Evolutionary conservation across 2,888 invertebrate species (phyloP).

Genomic region (Pycnomerus fuliginosus): DNA sequence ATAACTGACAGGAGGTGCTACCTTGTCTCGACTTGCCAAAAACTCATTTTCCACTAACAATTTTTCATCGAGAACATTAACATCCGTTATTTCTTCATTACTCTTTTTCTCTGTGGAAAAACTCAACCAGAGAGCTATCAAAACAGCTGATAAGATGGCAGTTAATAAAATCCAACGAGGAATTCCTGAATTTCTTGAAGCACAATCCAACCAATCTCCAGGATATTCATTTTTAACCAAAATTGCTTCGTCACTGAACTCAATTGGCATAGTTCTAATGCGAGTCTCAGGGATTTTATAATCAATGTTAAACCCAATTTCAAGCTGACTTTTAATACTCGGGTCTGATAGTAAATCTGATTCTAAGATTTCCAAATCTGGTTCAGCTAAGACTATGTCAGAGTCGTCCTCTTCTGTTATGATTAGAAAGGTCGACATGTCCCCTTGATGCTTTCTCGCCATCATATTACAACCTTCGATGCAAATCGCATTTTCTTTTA

Average conservation of each 20-base stretch:
- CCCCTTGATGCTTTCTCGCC: slow-evolving; percentile 38
- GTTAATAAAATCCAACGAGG: slow-evolving; percentile 52
- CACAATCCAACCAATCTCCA: slow-evolving; percentile 49
- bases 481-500: slow-evolving; percentile 35
- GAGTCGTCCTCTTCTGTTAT: slow-evolving; percentile 27
- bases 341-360: slow-evolving; percentile 46
- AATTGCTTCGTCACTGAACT: slow-evolving; percentile 25
- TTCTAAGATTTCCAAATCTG: slow-evolving; percentile 42
- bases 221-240: slow-evolving; percentile 21
- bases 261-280: slow-evolving; percentile 48
- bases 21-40: slow-evolving; percentile 7
- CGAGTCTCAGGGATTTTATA: slow-evolving; percentile 50
- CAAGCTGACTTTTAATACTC: slow-evolving; percentile 44
- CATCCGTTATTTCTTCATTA: slow-evolving; percentile 22
- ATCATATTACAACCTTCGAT: slow-evolving; percentile 39
- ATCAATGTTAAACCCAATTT: slow-evolving; percentile 43
- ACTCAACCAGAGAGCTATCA: slow-evolving; percentile 55
- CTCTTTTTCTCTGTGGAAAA: slow-evolving; percentile 43
- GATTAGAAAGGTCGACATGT: slow-evolving; percentile 28
- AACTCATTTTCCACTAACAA: slow-evolving; percentile 27
- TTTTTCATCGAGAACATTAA: slow-evolving; percentile 30
- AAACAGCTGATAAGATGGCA: slow-evolving; percentile 51
- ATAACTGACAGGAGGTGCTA: slow-evolving; percentile 36
- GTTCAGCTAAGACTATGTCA: slow-evolving; percentile 36
- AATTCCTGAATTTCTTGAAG: slow-evolving; percentile 54